Base-by-base conservation (phyloP, 2,888 invertebrate species). In the Drosophila ochracea region DNA sequence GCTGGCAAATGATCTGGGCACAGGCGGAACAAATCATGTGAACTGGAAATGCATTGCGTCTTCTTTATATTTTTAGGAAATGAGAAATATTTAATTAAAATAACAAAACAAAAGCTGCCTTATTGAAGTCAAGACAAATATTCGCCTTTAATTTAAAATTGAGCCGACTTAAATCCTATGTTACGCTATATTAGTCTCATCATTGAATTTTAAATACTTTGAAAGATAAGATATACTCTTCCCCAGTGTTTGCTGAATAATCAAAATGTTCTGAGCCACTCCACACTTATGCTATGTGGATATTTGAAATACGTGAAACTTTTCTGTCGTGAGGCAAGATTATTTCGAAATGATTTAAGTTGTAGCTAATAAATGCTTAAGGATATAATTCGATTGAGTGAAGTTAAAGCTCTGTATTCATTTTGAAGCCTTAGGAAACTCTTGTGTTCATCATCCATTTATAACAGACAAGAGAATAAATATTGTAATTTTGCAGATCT, bases 1-100 rank as follows among this genome's bases (percentile, higher is more conserved):
- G 68, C 60, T 25, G 43, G 58, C 52, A 73, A 74, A 62, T 68
- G 68, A 65, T 35, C 33, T 59, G 68, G 57, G 52, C 59, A 21
- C 35, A 19, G 31, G 28, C 39, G 33, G 11, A 52, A 54, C 30
- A 58, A 37, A 61, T 57, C 37, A 41, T 28, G 53, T 37, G 19
- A 30, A 73, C 30, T 50, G 30, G 25, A 33, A 59, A 49, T 28
- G 61, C 53, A 68, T 37, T 53, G 37, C 31, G 54, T 30, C 5
- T 39, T 31, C 33, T 33, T 25, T 28, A 31, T 25, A 13, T 28
- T 54, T 30, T 35, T 10, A 2, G 19, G 25, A 35, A 37, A 37
- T n/a, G 10, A 13, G 35, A 53, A 47, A 58, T 43, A 55, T 31
- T 31, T 41, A 21, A 50, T 61, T 61, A 28, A 50, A 37, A 58